phyloP scores from a whole-genome alignment of 2,113 vertebrate genomes.

The Sigmodon hispidus region DNA sequence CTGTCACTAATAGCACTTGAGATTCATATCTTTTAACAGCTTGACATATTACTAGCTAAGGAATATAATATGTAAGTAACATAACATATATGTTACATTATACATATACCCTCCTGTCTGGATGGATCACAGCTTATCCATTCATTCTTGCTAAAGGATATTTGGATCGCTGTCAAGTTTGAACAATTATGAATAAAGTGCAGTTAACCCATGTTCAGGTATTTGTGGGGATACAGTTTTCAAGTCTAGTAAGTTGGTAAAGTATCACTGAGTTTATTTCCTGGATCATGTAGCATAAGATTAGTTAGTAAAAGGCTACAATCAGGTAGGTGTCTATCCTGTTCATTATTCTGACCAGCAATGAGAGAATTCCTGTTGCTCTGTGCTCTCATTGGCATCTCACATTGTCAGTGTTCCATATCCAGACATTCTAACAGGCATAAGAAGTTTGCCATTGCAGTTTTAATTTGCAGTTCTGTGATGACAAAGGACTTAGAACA shows the following conservation, averaged over 20 bases:
- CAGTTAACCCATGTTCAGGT: background rate
- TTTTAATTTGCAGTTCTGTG: background rate
- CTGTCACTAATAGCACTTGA: background rate
- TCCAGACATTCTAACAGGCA: background rate
- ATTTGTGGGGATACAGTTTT: background rate
- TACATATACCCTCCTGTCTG: background rate
- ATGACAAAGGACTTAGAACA: background rate
- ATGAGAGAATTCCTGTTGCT: background rate
- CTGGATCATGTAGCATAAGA: background rate
- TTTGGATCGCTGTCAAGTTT: background rate
- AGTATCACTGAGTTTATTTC: background rate
- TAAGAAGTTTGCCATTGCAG: accelerated
- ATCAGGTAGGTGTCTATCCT: too few species aligned
- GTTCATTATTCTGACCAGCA: background rate
- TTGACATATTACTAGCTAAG: background rate
- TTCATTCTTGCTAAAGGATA: background rate
- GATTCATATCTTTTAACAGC: background rate
- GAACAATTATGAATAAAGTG: background rate
- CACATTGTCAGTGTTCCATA: background rate
- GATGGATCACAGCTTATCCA: background rate
- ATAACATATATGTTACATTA: background rate
- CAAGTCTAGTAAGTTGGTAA: background rate
- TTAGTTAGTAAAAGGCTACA: background rate
- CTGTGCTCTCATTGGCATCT: background rate
- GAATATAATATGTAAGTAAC: background rate